phyloP scores from a whole-genome alignment of 1,140 invertebrate genomes.

The Nebria ingens region DNA sequence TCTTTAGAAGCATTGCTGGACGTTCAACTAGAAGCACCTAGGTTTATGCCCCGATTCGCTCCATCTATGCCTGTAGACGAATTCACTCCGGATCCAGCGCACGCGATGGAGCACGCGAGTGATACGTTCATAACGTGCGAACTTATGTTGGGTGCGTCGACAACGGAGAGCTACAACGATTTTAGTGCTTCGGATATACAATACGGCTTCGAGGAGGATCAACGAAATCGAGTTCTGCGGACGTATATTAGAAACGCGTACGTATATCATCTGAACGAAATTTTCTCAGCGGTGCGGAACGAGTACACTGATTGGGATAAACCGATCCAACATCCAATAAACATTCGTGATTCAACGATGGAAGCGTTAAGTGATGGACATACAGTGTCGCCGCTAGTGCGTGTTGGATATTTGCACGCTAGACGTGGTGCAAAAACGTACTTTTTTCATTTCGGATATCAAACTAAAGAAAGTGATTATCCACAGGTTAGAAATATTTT shows the following conservation, averaged over 20 bases:
- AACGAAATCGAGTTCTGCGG: conserved; percentile 58
- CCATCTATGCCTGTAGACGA: conserved; percentile 56
- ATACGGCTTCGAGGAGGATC: conserved; percentile 66
- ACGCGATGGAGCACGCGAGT: conserved; percentile 54
- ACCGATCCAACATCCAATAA: conserved; percentile 72
- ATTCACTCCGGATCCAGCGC: conserved; percentile 44
- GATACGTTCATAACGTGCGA: conserved; percentile 58
- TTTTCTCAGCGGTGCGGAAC: conserved; percentile 80
- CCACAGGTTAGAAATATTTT: conserved; percentile 52
- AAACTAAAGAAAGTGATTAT: conserved; percentile 62
- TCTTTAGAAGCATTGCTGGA: conserved; percentile 49
- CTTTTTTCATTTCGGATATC: conserved; percentile 74
- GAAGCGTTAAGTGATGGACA: conserved; percentile 80
- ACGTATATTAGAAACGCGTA: conserved; percentile 82
- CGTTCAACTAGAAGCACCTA: conserved; percentile 51
- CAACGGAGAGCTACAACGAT: conserved; percentile 64
- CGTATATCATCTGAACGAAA: conserved; percentile 82
- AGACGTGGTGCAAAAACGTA: conserved; percentile 56
- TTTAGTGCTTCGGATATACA: conserved; percentile 65
- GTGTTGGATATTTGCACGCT: conserved; percentile 59
- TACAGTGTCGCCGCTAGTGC: conserved; percentile 58
- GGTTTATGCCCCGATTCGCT: conserved; percentile 44
- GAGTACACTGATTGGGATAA: conserved; percentile 91
- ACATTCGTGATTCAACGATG: conserved; percentile 74
- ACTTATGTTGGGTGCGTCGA: conserved; percentile 57